Conservation (phyloP, 2,113 vertebrate species). For the Pipa parva region DNA sequence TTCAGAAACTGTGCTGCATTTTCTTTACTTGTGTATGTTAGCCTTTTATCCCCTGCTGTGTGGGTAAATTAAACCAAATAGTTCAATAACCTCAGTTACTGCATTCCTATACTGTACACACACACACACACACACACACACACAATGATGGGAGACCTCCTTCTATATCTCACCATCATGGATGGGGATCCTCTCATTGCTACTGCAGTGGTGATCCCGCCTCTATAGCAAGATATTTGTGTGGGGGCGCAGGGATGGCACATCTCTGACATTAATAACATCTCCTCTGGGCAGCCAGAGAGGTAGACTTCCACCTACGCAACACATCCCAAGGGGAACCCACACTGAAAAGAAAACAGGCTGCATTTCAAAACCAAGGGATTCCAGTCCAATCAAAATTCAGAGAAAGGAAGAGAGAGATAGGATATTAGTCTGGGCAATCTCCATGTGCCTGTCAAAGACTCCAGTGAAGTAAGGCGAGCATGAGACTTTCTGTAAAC, state of each 20-base stretch:
- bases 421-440: background rate
- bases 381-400: constrained; percentile 34
- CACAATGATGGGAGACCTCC: constrained; percentile 26
- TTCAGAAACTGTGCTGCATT: background rate
- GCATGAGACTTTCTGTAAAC: constrained; percentile 4
- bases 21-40: background rate
- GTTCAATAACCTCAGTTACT: background rate
- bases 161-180: constrained; percentile 19
- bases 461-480: constrained; percentile 21
- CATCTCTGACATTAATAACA: constrained; percentile 36
- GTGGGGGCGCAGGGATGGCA: constrained; percentile 36
- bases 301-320: constrained; percentile 31
- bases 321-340: constrained; percentile 37
- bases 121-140: constrained; percentile 8
- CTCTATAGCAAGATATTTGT: constrained; percentile 43
- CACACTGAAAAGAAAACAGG: constrained; percentile 4
- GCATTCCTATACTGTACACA: constrained; percentile 18
- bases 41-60: background rate
- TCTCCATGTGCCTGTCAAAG: constrained; percentile 31
- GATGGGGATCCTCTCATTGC: constrained; percentile 27
- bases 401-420: constrained; percentile 22
- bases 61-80: constrained; percentile 2
- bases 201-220: constrained; percentile 29
- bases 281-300: constrained; percentile 33
- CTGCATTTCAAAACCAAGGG: constrained; percentile 42